Percentiles rank a stretch among this genome's conserved stretches.
These are phyloP conservation scores for Spinus olivaceus DNA, from an alignment of 2,797 vertebrate species.

Conservation along the genomic window DNA sequence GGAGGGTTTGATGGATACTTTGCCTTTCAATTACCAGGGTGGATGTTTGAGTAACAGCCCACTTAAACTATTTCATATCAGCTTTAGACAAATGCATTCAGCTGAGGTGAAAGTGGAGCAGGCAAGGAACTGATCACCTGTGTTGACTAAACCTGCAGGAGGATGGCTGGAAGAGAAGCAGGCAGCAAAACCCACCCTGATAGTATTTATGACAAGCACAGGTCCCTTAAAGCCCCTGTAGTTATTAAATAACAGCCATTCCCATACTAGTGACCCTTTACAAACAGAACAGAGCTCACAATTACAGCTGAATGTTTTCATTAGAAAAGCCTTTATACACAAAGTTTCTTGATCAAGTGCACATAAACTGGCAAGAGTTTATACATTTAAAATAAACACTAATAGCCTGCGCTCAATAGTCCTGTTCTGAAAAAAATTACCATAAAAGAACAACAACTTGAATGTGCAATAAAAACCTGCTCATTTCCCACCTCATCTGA, in stretches of 20 bases:
- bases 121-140: neutral
- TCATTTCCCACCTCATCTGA: constrained; percentile 50
- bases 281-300: neutral
- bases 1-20: neutral
- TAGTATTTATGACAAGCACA: neutral
- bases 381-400: constrained; percentile 29
- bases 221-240: neutral
- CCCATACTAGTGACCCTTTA: neutral
- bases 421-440: constrained; percentile 13
- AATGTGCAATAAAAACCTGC: neutral
- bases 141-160: neutral
- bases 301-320: neutral
- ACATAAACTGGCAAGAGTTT: constrained; percentile 17
- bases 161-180: neutral
- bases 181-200: neutral
- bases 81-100: neutral
- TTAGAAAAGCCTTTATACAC: neutral
- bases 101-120: neutral
- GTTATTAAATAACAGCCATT: neutral
- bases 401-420: constrained; percentile 20
- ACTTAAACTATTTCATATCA: neutral
- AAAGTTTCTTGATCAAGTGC: constrained; percentile 32
- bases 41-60: neutral
- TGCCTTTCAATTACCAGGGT: neutral
- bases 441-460: constrained; percentile 19